Evolutionary conservation across 2,888 invertebrate species (phyloP), one percentile per base, ranked within the genome.

Genomic region (Pachymerium ferrugineum): DNA sequence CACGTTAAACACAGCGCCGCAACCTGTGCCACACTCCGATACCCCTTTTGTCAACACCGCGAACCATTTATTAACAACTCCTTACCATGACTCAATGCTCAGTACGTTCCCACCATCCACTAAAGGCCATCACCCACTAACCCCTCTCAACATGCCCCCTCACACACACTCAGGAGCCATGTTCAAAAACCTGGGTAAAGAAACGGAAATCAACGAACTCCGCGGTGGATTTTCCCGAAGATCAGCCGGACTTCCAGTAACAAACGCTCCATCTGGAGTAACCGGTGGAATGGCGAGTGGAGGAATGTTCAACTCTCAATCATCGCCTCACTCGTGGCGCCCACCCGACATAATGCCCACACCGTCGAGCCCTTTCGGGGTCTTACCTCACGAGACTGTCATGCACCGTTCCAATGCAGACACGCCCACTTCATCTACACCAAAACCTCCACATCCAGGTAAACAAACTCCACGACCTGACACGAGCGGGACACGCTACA

Each of bases 301-400:
- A 8, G 77, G 75, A 22, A 62, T 78, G 12, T 78, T 77, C 67
- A 77, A 77, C 29, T 76, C 77, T 38, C 77, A 78, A 33, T 74
- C 77, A 72, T 74, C 78, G 35, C 76, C 77, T 6, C 74, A 77
- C 25, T 76, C 77, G 29, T 78, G 78, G 78, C 75, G 78, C 12
- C 76, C 77, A 54, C 76, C 78, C 10, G 76, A 76, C 28, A 78
- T 78, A 14, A 76, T 77, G 42, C 76, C 77, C 22, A 74, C 76
- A 29, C 47, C 76, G 3, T 77, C 76, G 35, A 76, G 78, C 19
- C 78, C 78, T 33, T 78, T 78, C 76, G 78, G 78, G 1, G 76
- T 78, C 8, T 69, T 78, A 16, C 78, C 78, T 22, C 78, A 78
- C 72, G 77, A 78, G 74, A 76, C 78, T 47, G 76, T 78, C 3